Conservation (phyloP, 2,797 vertebrate species). For the Acestrorhynchus altus region DNA sequence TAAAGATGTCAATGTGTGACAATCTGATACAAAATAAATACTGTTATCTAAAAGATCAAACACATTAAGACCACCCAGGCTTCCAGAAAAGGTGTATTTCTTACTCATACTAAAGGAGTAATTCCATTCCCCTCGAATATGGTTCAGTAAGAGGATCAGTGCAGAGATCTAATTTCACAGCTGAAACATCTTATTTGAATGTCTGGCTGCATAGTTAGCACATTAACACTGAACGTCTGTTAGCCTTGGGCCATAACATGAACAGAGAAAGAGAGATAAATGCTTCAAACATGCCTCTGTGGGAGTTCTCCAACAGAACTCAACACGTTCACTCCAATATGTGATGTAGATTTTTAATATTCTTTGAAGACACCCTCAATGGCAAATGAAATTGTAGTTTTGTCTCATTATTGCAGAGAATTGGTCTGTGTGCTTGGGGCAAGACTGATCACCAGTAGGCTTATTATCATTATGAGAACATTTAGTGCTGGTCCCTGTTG, state of each 20-base stretch:
- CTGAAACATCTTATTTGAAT: conserved; percentile 71
- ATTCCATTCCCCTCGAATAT: not conserved
- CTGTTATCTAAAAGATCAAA: not conserved
- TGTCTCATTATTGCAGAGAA: conserved; percentile 63
- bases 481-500: conserved; percentile 80
- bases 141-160: conserved; percentile 41
- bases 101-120: not conserved
- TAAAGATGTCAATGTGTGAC: not conserved
- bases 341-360: conserved; percentile 67
- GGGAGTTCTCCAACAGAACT: conserved; percentile 53
- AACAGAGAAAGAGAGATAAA: conserved; percentile 61
- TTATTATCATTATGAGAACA: conserved; percentile 79
- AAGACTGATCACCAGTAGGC: conserved; percentile 80
- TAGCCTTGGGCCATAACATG: conserved; percentile 68
- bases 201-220: conserved; percentile 69
- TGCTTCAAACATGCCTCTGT: conserved; percentile 52
- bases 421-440: conserved; percentile 75
- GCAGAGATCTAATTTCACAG: conserved; percentile 78
- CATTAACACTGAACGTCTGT: conserved; percentile 71
- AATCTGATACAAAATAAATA: not conserved
- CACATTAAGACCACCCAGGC: not conserved
- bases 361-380: conserved; percentile 57
- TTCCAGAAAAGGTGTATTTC: not conserved
- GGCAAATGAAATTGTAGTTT: conserved; percentile 61
- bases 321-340: conserved; percentile 52